phyloP scores from a whole-genome alignment of 2,888 invertebrate species.

The Eledone cirrhosa region DNA sequence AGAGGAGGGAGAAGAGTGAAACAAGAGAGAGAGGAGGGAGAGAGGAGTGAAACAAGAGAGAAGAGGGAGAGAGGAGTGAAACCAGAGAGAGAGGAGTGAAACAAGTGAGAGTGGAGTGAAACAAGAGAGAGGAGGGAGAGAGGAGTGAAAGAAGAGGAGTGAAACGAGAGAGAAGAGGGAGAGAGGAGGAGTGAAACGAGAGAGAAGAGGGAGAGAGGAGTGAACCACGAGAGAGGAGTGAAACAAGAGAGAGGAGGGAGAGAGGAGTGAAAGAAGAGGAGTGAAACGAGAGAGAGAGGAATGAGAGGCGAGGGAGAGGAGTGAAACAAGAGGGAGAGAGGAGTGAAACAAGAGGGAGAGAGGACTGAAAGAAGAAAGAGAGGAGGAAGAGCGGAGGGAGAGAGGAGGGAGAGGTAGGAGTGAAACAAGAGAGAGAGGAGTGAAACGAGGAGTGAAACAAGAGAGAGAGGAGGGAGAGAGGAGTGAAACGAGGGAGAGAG shows the following conservation, averaged over 20 bases:
- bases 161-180: neutral
- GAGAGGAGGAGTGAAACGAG: neutral
- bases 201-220: neutral
- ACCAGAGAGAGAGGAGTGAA: neutral
- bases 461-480: neutral
- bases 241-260: neutral
- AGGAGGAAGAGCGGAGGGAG: neutral
- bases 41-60: neutral
- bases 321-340: neutral
- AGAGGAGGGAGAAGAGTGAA: neutral
- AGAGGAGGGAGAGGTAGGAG: neutral
- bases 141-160: neutral
- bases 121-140: neutral
- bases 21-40: neutral
- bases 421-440: neutral
- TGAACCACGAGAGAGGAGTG: neutral
- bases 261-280: neutral
- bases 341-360: neutral
- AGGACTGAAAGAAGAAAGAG: neutral
- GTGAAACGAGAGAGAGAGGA: neutral
- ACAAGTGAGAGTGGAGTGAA: neutral
- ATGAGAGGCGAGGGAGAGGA: neutral
- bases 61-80: neutral
- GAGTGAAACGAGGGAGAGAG: neutral
- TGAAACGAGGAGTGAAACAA: neutral